phyloP scores from a whole-genome alignment of 2,113 vertebrate genomes.

The Calyptommatus sinebrachiatus region DNA sequence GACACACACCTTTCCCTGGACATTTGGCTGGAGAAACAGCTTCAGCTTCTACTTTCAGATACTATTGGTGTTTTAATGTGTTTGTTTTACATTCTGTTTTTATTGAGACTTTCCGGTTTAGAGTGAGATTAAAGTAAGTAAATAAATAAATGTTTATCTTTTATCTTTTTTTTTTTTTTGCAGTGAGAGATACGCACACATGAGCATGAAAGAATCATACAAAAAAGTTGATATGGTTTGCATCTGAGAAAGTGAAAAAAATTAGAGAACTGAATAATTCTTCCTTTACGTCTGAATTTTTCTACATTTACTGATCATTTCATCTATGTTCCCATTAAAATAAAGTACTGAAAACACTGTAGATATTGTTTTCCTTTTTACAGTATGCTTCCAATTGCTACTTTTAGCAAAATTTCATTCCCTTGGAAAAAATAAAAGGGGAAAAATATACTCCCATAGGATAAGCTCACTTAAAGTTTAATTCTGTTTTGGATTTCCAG shows the following conservation, averaged over 20 bases:
- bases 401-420: not conserved
- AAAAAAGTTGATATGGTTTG: not conserved
- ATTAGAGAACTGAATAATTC: not conserved
- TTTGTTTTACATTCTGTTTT: too few species aligned
- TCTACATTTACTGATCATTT: not conserved
- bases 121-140: too few species aligned
- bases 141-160: not conserved
- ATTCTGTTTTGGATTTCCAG: not conserved
- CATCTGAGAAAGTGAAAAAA: too few species aligned
- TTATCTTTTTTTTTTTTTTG: not conserved
- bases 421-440: too few species aligned
- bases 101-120: too few species aligned
- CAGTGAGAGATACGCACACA: not conserved
- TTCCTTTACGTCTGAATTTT: not conserved
- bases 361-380: not conserved
- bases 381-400: not conserved
- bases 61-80: too few species aligned
- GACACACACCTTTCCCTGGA: too few species aligned
- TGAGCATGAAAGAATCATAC: not conserved
- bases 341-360: not conserved
- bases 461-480: too few species aligned
- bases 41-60: too few species aligned
- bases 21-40: too few species aligned
- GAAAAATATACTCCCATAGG: not conserved
- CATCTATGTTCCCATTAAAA: not conserved